Evolutionary conservation across 1,140 invertebrate genomes (phyloP).

Genomic region (Bathynomus jamesi): DNA sequence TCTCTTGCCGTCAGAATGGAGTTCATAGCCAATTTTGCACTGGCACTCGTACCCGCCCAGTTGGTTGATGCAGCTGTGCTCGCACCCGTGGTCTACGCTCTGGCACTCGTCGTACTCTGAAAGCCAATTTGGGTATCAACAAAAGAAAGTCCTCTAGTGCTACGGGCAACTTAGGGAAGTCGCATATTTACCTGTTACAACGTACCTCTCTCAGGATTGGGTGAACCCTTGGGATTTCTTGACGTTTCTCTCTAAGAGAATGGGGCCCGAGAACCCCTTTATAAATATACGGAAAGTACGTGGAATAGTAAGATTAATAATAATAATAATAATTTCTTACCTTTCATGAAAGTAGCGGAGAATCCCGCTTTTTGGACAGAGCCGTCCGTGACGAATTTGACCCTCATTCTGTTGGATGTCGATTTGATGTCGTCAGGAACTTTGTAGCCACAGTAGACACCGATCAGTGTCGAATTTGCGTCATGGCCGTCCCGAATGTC

Average conservation of each 20-base stretch:
- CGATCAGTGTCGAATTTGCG: constrained; percentile 70
- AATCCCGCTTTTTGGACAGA: constrained; percentile 96
- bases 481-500: constrained; percentile 46
- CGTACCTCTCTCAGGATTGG: too few species aligned
- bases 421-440: constrained; percentile 81
- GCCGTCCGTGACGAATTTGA: constrained; percentile 95
- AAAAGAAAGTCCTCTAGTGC: too few species aligned
- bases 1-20: constrained; percentile 92
- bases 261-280: too few species aligned
- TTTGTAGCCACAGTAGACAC: constrained; percentile 92
- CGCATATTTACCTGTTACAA: too few species aligned
- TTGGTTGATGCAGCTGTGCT: constrained; percentile 92
- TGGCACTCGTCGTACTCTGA: constrained; percentile 90
- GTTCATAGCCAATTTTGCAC: constrained; percentile 88
- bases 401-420: constrained; percentile 50
- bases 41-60: constrained; percentile 88
- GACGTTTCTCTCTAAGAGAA: too few species aligned
- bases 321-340: too few species aligned
- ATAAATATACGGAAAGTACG: background rate
- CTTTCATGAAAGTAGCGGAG: constrained; percentile 85
- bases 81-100: constrained; percentile 79
- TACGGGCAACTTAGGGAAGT: too few species aligned
- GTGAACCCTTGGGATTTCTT: too few species aligned
- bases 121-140: too few species aligned
- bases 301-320: too few species aligned